Conservation (phyloP, 2,797 vertebrate species). For the Xiphophorus birchmanni region DNA sequence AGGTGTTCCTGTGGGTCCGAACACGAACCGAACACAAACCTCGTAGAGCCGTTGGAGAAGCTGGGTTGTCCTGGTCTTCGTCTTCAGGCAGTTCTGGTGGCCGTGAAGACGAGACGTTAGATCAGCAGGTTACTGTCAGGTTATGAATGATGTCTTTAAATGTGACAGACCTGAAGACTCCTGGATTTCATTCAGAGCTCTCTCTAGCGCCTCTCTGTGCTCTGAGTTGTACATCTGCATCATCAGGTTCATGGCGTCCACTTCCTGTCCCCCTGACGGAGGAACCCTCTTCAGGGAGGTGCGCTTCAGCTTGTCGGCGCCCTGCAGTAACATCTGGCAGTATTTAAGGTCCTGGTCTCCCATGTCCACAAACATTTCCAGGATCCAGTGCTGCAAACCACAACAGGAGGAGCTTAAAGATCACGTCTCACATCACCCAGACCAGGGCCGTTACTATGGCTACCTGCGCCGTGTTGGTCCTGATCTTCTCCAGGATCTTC, state of each 20-base stretch:
- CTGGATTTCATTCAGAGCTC: conserved; percentile 3
- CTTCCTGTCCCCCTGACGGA: background rate
- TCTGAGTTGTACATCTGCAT: background rate
- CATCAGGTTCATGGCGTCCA: background rate
- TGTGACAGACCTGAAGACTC: background rate
- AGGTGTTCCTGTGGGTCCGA: background rate
- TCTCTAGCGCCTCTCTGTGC: background rate
- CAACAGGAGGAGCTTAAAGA: background rate
- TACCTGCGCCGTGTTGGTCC: background rate
- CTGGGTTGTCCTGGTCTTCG: background rate
- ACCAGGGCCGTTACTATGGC: background rate
- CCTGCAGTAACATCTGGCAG: conserved; percentile 1
- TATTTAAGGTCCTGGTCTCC: background rate
- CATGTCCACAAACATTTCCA: conserved; percentile 1
- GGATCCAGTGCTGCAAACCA: background rate
- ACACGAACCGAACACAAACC: background rate
- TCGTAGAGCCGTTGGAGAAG: background rate
- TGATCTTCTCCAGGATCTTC: conserved; percentile 1
- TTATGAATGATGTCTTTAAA: background rate
- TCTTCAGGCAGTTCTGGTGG: background rate
- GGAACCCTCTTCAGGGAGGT: background rate
- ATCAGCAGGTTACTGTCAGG: background rate
- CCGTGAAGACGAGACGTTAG: background rate
- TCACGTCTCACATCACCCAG: background rate
- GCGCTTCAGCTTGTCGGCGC: background rate